These are phyloP conservation scores for Sphecodes monilicornis DNA, from an alignment of 2,888 invertebrate genomes.

Conservation along the genomic window DNA sequence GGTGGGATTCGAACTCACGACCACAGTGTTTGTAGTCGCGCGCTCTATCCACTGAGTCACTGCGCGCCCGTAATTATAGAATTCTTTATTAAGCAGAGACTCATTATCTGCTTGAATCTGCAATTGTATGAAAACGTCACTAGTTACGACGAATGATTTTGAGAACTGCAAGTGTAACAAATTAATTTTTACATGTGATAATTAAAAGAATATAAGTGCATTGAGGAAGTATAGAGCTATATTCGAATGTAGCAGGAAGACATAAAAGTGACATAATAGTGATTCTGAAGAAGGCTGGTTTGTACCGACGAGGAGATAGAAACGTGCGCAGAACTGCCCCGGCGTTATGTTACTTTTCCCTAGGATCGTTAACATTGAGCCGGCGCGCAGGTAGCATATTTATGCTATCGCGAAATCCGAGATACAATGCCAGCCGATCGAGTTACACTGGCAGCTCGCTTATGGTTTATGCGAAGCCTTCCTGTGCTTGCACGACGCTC, in stretches of 20 bases:
- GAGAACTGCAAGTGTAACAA: no score
- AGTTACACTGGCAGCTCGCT: conserved; percentile 65
- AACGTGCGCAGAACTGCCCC: conserved; percentile 32
- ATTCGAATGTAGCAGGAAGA: neutral
- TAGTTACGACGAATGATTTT: no score
- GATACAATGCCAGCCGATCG: conserved; percentile 75
- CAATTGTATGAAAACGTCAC: no score
- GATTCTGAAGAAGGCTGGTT: neutral
- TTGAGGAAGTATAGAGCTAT: neutral
- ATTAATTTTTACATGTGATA: no score
- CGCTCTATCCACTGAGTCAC: no score
- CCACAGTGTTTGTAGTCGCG: no score
- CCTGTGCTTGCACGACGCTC: conserved; percentile 61
- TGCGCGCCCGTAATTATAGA: no score
- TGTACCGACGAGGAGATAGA: neutral
- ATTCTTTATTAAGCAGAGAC: no score
- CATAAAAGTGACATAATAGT: neutral
- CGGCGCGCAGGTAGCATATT: conserved; percentile 69
- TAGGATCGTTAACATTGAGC: conserved; percentile 67
- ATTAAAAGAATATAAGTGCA: neutral
- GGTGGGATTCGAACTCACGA: no score
- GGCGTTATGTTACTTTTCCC: conserved; percentile 62
- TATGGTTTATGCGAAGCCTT: conserved; percentile 58
- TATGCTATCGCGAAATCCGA: conserved; percentile 77
- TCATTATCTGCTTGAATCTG: no score